Base-by-base conservation (phyloP, 1,140 invertebrate genomes). In the Gryllus bimaculatus region DNA sequence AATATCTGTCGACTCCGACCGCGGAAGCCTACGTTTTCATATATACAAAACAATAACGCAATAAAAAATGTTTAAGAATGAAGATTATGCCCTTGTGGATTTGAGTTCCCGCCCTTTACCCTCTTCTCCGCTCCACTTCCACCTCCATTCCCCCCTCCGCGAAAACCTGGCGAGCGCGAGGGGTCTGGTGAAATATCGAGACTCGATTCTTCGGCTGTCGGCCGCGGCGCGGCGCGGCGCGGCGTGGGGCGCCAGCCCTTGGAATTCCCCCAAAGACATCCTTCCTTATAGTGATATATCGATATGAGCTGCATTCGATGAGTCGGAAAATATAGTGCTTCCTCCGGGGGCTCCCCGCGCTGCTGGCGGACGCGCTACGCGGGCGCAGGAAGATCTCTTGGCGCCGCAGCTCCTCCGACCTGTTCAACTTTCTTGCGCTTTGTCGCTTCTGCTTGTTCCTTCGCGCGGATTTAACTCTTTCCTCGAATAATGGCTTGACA, bases 241-340 rank as follows among this genome's bases (percentile, higher is more conserved):
- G 49, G 49, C 8, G 49, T 15, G 18, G 54, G 54, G 10, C 10
- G 54, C 10, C 10, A 66, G 18, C 10, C 54, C 10, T 18, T 66
- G 54, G 54, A 66, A 66, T 66, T 66, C 54, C 54, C 54, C 54
- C 54, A 66, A 66, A 66, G 54, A 66, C 54, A 66, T 66, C 54
- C 54, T 66, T 66, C 54, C 54, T 66, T 66, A 66, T 66, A 18
- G 54, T 66, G 54, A 66, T 66, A 66, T 66, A 66, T 66, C 54
- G 54, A 66, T 66, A 66, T 66, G 54, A 66, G 54, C 54, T 66
- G 54, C 54, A 66, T 66, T 66, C 54, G 54, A 66, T 66, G 54
- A 66, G 54, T 66, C 54, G 54, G 54, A 66, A 66, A 66, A 66
- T 66, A 66, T 66, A 66, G 54, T 66, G 54, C 54, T 66, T 66